These are phyloP conservation scores for Diaphora mendica DNA, from an alignment of 2,888 invertebrate species.

Conservation along the genomic window DNA sequence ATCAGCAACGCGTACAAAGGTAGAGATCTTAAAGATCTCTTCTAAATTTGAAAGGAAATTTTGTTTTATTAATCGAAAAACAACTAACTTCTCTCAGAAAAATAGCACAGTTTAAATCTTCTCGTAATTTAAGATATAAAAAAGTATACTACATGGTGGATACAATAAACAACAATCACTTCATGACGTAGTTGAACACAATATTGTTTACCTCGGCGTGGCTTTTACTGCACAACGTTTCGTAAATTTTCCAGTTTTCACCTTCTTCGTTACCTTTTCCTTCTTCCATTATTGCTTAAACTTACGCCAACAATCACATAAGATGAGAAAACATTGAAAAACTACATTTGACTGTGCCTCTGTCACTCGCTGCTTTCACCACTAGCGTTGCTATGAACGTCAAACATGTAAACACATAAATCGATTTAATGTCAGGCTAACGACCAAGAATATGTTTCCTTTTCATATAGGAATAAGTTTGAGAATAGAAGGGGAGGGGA, in stretches of 20 bases:
- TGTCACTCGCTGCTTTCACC: slow-evolving; percentile 10
- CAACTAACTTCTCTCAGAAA: background rate
- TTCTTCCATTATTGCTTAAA: slow-evolving; percentile 68
- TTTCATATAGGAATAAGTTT: background rate
- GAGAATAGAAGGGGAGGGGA: background rate
- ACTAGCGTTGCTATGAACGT: slow-evolving; percentile 57
- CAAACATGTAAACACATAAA: slow-evolving; percentile 56
- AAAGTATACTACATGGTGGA: background rate
- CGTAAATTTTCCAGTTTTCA: slow-evolving; percentile 92
- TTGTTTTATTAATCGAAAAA: background rate
- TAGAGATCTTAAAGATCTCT: background rate
- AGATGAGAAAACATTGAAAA: slow-evolving; percentile 3
- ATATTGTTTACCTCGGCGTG: slow-evolving; percentile 78
- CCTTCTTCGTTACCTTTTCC: slow-evolving; percentile 75
- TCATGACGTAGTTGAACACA: background rate
- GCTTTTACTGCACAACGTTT: slow-evolving; percentile 88
- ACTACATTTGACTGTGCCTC: slow-evolving; percentile 11
- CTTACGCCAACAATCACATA: background rate
- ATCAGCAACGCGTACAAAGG: background rate
- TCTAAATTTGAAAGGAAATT: background rate
- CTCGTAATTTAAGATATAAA: background rate
- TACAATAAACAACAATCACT: background rate
- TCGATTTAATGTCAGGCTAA: slow-evolving; percentile 47
- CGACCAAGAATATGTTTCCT: slow-evolving; percentile 2
- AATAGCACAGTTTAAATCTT: background rate